Conservation (phyloP, 92 coral and sea anemone species). For the Plumapathes pennacea region DNA sequence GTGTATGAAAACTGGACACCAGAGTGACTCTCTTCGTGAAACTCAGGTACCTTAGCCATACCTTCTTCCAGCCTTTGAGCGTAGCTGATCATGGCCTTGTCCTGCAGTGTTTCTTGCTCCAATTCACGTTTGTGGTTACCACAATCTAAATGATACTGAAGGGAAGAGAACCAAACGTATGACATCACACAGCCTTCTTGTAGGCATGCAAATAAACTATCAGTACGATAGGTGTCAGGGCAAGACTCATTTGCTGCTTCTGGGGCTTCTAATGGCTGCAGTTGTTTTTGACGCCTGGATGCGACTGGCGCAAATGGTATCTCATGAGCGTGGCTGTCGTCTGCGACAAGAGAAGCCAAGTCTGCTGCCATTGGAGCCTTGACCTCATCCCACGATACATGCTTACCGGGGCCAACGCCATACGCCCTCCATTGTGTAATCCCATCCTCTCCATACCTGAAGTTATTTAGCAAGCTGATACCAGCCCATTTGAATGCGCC, state of each 20-base stretch:
- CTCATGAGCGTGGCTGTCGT: too few species aligned
- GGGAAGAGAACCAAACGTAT: conserved; percentile 24
- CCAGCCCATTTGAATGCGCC: conserved; percentile 26
- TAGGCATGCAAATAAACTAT: conserved; percentile 19
- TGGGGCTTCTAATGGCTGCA: too few species aligned
- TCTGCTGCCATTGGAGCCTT: too few species aligned
- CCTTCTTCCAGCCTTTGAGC: conserved; percentile 46
- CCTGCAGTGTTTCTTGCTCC: conserved; percentile 35
- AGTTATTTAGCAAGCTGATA: conserved; percentile 25
- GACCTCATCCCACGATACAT: background rate
- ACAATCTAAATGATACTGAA: conserved; percentile 41
- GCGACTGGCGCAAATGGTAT: too few species aligned
- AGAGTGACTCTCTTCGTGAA: background rate
- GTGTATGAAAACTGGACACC: too few species aligned
- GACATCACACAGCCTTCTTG: conserved; percentile 50
- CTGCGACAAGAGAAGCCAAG: too few species aligned
- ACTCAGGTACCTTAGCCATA: conserved; percentile 18
- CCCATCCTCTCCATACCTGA: conserved; percentile 9
- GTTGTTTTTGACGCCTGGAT: too few species aligned
- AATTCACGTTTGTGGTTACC: conserved; percentile 46
- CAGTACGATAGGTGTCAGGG: background rate
- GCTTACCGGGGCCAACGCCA: background rate
- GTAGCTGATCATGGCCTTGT: conserved; percentile 51
- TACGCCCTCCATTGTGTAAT: conserved; percentile 9
- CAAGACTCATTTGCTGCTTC: background rate